Conservation (phyloP, 2,888 invertebrate genomes). For the Corbicula japonica region DNA sequence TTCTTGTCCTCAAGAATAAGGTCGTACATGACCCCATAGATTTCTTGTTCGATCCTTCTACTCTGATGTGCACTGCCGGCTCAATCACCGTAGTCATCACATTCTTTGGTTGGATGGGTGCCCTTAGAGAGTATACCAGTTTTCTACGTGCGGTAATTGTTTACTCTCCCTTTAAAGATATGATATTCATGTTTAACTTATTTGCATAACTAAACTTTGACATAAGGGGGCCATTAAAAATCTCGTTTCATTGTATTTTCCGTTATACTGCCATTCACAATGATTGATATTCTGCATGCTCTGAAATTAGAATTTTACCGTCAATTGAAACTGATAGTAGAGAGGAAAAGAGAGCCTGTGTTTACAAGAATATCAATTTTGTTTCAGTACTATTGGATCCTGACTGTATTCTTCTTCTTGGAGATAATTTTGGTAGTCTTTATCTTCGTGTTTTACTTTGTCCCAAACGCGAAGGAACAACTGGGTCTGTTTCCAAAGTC, state of each 20-base stretch:
- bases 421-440: constrained; percentile 79
- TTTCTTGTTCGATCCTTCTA: constrained; percentile 84
- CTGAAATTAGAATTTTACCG: too few relatives aligned
- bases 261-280: too few relatives aligned
- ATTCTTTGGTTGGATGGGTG: constrained; percentile 82
- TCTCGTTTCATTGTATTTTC: too few relatives aligned
- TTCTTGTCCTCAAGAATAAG: constrained; percentile 81
- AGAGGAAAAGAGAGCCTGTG: too few relatives aligned
- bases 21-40: constrained; percentile 81
- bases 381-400: constrained; percentile 80
- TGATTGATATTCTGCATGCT: too few relatives aligned
- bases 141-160: constrained; percentile 81
- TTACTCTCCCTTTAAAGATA: too few relatives aligned
- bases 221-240: too few relatives aligned
- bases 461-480: constrained; percentile 75
- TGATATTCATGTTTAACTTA: too few relatives aligned
- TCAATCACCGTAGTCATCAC: constrained; percentile 77
- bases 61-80: constrained; percentile 80
- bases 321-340: too few relatives aligned
- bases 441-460: constrained; percentile 83
- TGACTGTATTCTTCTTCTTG: constrained; percentile 77
- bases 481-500: constrained; percentile 81
- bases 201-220: too few relatives aligned
- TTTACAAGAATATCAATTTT: too few relatives aligned
- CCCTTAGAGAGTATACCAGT: constrained; percentile 82